Base-by-base conservation (phyloP, 1,140 invertebrate genomes). In the Conus ventricosus region DNA sequence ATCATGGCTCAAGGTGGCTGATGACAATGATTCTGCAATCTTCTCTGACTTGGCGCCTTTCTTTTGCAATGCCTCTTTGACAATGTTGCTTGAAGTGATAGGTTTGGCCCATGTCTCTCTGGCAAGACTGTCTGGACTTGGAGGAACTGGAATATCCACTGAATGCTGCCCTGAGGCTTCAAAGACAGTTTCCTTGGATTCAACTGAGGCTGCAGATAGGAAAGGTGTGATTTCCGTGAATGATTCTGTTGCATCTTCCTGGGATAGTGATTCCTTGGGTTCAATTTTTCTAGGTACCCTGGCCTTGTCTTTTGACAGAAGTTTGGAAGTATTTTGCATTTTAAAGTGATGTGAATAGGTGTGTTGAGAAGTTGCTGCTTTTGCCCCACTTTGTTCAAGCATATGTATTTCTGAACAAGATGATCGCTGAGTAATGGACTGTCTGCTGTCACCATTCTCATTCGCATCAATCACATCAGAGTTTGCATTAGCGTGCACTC, bases 51-150 rank as follows among this genome's bases (percentile, higher is more conserved):
- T 78, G 76, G 25, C n/a, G 39, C 15, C 51, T 23, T 81, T 51
- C 80, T 84, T 60, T 10, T 63, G 51, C 54, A 84, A 51, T 39
- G n/a, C 25, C 53, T 84, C 55, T 63, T 27, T 60, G 82, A 84
- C 82, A 25, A 84, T 25, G 57, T 54, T 67, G 57, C 54, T 23
- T 17, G 82, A 27, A 54, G 63, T 54, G 27, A 27, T 60, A 23
- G 82, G 82, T 17, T 84, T 6, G 23, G 82, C 82, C 54, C 0
- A 15, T 7, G 82, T 84, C 82, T 57, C 20, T 39, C 54, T 84
- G 23, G n/a, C 82, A 4, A 8, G 23, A 25, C 23, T 54, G 39
- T 4, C 4, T 23, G 27, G 2, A 51, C 39, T 25, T 39, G 76
- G 76, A 84, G 82, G 57, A 25, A 27, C 55, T 15, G 80, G 55